These are phyloP conservation scores for Hofmannophila pseudospretella DNA, from an alignment of 2,888 invertebrate species.

Conservation along the genomic window DNA sequence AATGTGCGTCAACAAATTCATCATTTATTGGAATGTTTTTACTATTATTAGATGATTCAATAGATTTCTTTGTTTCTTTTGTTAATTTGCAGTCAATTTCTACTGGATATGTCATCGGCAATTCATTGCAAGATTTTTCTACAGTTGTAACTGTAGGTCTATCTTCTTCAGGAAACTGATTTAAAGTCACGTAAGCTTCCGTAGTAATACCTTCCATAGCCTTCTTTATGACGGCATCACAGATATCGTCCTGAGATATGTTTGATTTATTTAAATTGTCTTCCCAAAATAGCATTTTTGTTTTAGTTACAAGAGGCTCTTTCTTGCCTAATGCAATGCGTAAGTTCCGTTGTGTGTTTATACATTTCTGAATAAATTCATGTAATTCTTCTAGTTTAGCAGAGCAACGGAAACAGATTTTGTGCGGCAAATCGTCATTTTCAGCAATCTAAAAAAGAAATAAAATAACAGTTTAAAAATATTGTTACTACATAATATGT, in stretches of 20 bases:
- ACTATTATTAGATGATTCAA: not conserved
- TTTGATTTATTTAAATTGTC: conserved; percentile 59
- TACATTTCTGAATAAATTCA: no score
- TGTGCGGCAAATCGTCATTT: conserved; percentile 72
- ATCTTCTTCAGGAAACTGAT: no score
- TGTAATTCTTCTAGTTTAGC: conserved; percentile 69
- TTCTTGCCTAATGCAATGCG: conserved; percentile 42
- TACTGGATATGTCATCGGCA: not conserved
- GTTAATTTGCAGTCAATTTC: no score
- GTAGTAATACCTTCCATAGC: conserved; percentile 45
- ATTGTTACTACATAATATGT: no score
- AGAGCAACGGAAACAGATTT: conserved; percentile 72
- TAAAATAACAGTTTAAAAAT: no score
- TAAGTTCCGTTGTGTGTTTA: conserved; percentile 57
- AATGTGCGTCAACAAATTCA: not conserved
- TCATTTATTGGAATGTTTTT: not conserved
- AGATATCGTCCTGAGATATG: conserved; percentile 67
- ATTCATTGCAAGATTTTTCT: not conserved
- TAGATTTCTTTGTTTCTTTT: not conserved
- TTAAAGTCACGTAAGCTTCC: no score
- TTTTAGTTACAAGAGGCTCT: conserved; percentile 35
- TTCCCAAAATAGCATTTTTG: conserved; percentile 55
- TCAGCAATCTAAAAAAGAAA: no score
- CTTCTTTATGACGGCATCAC: conserved; percentile 65
- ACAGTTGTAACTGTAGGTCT: not conserved